Evolutionary conservation across 1,140 invertebrate genomes (phyloP).

Genomic region (Habropoda laboriosa): DNA sequence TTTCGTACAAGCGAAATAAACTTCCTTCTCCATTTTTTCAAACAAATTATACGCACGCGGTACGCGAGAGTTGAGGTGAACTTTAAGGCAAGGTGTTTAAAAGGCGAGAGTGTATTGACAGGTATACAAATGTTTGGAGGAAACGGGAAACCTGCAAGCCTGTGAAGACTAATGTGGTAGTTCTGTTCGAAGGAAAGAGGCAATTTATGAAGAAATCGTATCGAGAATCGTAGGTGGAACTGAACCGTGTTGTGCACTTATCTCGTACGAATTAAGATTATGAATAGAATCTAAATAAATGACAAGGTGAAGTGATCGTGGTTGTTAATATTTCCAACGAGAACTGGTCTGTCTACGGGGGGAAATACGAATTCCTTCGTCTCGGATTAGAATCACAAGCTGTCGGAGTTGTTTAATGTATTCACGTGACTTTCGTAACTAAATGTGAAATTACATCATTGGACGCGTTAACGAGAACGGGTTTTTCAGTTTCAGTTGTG

Average conservation of each 20-base stretch:
- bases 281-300: background rate
- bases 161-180: too few species aligned
- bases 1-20: background rate
- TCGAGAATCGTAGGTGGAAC: too few species aligned
- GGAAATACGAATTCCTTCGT: background rate
- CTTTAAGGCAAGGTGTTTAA: too few species aligned
- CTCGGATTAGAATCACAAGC: background rate
- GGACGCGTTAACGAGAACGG: conserved; percentile 14
- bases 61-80: too few species aligned
- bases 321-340: background rate
- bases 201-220: too few species aligned
- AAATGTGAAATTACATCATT: conserved; percentile 17
- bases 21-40: background rate
- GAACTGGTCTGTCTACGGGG: background rate
- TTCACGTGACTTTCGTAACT: conserved; percentile 18
- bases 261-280: too few species aligned
- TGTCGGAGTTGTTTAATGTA: background rate
- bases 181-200: too few species aligned
- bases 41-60: too few species aligned
- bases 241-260: too few species aligned
- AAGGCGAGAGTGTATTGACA: too few species aligned
- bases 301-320: background rate
- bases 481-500: background rate
- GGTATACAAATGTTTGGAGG: too few species aligned
- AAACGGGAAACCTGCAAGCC: too few species aligned